These are phyloP conservation scores for Scopus umbretta DNA, from an alignment of 2,113 vertebrate genomes.

Conservation along the genomic window DNA sequence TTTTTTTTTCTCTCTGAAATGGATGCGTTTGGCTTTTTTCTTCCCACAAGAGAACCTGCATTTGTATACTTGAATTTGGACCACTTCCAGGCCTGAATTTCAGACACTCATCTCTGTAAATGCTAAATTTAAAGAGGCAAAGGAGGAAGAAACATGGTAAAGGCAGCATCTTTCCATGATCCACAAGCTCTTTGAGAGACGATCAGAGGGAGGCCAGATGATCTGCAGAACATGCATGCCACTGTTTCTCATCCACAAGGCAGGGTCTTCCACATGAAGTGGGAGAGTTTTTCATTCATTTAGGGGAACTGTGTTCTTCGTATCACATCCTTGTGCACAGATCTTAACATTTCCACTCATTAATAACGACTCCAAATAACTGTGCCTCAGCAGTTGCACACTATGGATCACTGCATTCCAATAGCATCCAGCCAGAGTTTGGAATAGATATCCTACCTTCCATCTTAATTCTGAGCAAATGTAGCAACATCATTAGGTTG, in stretches of 20 bases:
- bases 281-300: background rate
- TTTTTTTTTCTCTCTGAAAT: background rate
- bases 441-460: background rate
- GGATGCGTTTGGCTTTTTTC: background rate
- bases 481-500: background rate
- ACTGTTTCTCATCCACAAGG: background rate
- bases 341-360: background rate
- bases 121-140: background rate
- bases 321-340: background rate
- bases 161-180: background rate
- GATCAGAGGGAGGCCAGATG: background rate
- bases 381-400: background rate
- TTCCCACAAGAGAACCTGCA: background rate
- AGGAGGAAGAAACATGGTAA: background rate
- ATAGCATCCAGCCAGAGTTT: background rate
- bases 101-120: background rate
- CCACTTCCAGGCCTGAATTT: background rate
- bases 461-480: background rate
- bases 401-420: background rate
- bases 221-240: background rate
- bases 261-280: background rate
- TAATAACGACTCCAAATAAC: accelerated
- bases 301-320: background rate
- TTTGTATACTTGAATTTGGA: background rate
- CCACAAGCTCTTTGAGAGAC: background rate